Evolutionary conservation across 2,113 vertebrate genomes (phyloP).

Genomic region (Acinonyx jubatus): DNA sequence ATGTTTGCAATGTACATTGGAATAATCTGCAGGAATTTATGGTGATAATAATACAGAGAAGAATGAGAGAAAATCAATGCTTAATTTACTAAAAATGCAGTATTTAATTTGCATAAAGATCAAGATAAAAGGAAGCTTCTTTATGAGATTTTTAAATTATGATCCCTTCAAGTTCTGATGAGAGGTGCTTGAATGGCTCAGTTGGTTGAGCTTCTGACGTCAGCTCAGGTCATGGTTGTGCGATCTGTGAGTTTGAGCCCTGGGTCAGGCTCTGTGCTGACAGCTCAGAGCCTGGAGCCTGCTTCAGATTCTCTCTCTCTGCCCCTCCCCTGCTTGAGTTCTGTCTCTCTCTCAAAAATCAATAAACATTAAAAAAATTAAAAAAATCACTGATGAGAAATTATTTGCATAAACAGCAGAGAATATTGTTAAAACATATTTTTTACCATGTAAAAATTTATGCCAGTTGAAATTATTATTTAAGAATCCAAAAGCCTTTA

Average conservation of each 20-base stretch:
- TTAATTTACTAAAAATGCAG: not conserved
- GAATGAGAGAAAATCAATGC: not conserved
- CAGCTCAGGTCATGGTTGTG: too few relatives aligned
- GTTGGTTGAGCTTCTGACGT: too few relatives aligned
- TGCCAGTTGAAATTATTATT: not conserved
- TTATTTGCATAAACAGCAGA: not conserved
- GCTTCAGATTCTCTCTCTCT: too few relatives aligned
- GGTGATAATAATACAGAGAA: not conserved
- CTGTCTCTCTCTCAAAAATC: too few relatives aligned
- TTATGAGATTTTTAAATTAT: not conserved
- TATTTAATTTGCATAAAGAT: not conserved
- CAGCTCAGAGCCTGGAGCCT: too few relatives aligned
- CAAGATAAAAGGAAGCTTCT: not conserved
- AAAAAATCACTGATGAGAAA: too few relatives aligned
- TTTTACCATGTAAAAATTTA: constrained; percentile 15
- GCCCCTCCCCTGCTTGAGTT: too few relatives aligned
- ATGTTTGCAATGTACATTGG: not conserved
- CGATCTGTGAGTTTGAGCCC: too few relatives aligned
- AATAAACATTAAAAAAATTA: too few relatives aligned
- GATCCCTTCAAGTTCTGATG: not conserved
- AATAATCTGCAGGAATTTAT: not conserved
- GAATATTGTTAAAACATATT: not conserved
- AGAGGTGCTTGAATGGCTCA: too few relatives aligned
- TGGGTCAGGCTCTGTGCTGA: too few relatives aligned
- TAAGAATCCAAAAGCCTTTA: not conserved